Conservation (phyloP, 1,140 invertebrate species). For the Hydropsyche tenuis region DNA sequence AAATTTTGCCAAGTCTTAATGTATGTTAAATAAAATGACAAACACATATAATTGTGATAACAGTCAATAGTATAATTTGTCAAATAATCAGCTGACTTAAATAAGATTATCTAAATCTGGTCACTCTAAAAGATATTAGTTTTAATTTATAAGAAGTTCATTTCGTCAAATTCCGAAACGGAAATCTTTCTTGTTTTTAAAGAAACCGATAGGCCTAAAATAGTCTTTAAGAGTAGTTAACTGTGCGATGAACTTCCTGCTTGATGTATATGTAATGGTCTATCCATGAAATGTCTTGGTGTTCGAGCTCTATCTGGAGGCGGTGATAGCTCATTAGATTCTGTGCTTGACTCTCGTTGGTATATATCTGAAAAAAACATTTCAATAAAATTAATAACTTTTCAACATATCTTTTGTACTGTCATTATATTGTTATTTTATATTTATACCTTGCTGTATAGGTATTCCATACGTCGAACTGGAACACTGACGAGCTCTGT, state of each 20-base stretch:
- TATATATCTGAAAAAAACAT: conserved; percentile 41
- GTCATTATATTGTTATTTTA: no score
- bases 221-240: conserved; percentile 33
- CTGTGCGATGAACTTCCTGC: conserved; percentile 40
- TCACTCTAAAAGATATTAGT: no score
- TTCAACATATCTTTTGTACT: no score
- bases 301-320: conserved; percentile 45
- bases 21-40: no score
- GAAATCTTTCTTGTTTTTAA: no score
- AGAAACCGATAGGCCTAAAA: neutral
- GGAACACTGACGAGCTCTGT: conserved; percentile 40
- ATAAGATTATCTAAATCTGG: no score
- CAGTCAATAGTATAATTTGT: no score
- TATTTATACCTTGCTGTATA: conserved; percentile 44
- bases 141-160: no score
- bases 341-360: conserved; percentile 47
- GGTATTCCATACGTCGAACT: conserved; percentile 45
- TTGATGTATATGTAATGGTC: conserved; percentile 45
- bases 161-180: no score
- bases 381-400: neutral
- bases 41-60: no score
- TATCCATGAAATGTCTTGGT: conserved; percentile 44
- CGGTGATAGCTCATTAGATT: conserved; percentile 47
- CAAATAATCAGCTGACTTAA: no score
- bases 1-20: no score